These are phyloP conservation scores for Hymenochirus boettgeri DNA, from an alignment of 2,113 vertebrate genomes.

Conservation along the genomic window DNA sequence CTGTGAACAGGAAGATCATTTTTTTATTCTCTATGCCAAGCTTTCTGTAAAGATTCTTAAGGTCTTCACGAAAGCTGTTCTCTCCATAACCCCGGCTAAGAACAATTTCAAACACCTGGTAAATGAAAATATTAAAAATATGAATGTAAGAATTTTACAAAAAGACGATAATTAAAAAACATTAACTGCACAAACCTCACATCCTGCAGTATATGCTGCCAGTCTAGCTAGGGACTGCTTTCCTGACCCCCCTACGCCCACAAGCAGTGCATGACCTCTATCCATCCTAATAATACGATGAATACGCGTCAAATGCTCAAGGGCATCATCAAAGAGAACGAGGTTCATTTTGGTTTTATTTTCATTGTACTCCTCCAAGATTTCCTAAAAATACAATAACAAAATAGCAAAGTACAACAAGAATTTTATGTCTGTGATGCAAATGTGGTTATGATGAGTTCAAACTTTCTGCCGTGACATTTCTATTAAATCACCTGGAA, in stretches of 20 bases:
- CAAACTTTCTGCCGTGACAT: no score
- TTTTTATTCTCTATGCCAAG: conserved; percentile 83
- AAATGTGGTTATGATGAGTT: no score
- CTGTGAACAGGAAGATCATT: conserved; percentile 87
- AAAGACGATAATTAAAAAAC: neutral
- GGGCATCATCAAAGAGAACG: conserved; percentile 89
- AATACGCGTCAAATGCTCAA: conserved; percentile 84
- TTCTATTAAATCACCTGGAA: conserved; percentile 71
- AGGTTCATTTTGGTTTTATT: conserved; percentile 76
- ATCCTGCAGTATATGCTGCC: conserved; percentile 82
- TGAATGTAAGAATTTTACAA: neutral
- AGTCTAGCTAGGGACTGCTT: conserved; percentile 87
- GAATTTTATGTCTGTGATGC: no score
- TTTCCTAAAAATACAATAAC: conserved; percentile 69
- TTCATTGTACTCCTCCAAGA: conserved; percentile 93
- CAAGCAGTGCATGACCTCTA: conserved; percentile 81
- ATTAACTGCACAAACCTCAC: conserved; percentile 68
- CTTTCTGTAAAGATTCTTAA: conserved; percentile 81
- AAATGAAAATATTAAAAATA: neutral
- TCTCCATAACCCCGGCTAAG: conserved; percentile 84
- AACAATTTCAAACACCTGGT: conserved; percentile 86
- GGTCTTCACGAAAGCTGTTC: conserved; percentile 79
- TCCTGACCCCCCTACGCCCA: conserved; percentile 87
- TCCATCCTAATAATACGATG: conserved; percentile 86
- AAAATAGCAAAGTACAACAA: no score